A percentile compares a stretch with the other conserved stretches of the same genome.
These are phyloP conservation scores for Hypercompe scribonia DNA, from an alignment of 2,888 invertebrate genomes.

Conservation along the genomic window DNA sequence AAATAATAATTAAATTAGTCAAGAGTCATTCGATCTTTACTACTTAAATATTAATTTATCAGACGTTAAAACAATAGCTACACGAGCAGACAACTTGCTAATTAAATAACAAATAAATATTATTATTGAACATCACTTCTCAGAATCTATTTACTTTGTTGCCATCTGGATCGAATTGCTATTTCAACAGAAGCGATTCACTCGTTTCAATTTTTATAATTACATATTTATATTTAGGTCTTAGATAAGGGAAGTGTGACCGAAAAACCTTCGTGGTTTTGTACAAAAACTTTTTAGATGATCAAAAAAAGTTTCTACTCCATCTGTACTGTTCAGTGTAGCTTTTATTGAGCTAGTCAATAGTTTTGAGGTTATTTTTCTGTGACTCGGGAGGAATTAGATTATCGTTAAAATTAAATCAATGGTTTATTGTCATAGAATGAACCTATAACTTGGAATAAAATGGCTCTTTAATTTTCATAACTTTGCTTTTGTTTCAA, in stretches of 20 bases:
- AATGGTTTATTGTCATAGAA: too few relatives aligned
- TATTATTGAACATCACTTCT: conserved; percentile 27
- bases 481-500: background rate
- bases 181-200: conserved; percentile 12
- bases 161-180: conserved; percentile 18
- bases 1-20: too few relatives aligned
- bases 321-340: background rate
- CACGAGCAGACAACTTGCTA: conserved; percentile 14
- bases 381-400: too few relatives aligned
- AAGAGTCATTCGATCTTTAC: too few relatives aligned
- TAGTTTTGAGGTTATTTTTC: too few relatives aligned
- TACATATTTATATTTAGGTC: background rate
- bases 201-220: conserved; percentile 2
- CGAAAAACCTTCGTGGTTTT: background rate
- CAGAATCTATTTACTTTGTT: conserved; percentile 36
- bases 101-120: conserved; percentile 36
- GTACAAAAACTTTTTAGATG: too few relatives aligned
- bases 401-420: too few relatives aligned
- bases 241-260: conserved; percentile 4
- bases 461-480: too few relatives aligned
- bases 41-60: background rate
- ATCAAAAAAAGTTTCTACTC: background rate
- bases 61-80: background rate
- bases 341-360: too few relatives aligned
- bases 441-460: too few relatives aligned